Evolutionary conservation across 2,113 vertebrate genomes (phyloP).

Genomic region (Eulemur rufifrons): DNA sequence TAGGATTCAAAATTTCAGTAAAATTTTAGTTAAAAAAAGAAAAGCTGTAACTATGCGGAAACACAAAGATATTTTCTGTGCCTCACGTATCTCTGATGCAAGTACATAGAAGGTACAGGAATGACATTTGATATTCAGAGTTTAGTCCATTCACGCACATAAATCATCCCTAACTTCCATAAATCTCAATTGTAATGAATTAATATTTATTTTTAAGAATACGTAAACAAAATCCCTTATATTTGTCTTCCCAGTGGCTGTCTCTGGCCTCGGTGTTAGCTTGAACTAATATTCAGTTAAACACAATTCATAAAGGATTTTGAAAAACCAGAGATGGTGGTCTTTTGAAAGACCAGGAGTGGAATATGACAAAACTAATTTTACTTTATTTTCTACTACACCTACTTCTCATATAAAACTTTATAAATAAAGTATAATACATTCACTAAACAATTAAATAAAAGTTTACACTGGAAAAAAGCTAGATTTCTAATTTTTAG

Average conservation of each 20-base stretch:
- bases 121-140: background rate
- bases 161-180: background rate
- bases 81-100: background rate
- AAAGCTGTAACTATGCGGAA: background rate
- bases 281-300: background rate
- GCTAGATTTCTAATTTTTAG: background rate
- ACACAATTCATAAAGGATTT: background rate
- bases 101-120: background rate
- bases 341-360: background rate
- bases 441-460: background rate
- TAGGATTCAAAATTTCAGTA: background rate
- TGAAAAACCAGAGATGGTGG: background rate
- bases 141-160: background rate
- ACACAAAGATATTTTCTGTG: background rate
- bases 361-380: background rate
- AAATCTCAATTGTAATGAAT: background rate
- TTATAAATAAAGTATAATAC: background rate
- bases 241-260: background rate
- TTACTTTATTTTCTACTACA: background rate
- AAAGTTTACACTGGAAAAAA: background rate
- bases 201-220: constrained; percentile 7
- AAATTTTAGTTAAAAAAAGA: background rate
- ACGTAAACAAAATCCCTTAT: background rate
- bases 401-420: background rate
- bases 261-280: background rate